phyloP scores from a whole-genome alignment of 2,888 invertebrate genomes.

The Sphecodes monilicornis region DNA sequence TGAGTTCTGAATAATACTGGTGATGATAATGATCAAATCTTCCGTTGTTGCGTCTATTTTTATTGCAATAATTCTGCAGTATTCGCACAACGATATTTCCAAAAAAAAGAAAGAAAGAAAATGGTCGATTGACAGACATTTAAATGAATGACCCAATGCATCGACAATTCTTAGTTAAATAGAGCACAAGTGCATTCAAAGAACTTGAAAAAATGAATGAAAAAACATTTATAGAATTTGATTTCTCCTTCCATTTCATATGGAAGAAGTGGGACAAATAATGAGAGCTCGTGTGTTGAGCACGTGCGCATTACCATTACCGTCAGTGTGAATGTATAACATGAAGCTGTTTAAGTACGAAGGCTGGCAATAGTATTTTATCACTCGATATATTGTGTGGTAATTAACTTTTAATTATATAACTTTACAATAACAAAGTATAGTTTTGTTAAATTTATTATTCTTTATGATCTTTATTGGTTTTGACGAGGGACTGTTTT shows the following conservation, averaged over 20 bases:
- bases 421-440: slow-evolving; percentile 79
- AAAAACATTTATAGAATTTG: slow-evolving; percentile 53
- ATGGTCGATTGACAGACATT: slow-evolving; percentile 47
- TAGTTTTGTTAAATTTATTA: slow-evolving; percentile 83
- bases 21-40: slow-evolving; percentile 45
- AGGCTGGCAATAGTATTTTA: slow-evolving; percentile 81
- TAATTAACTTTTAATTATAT: slow-evolving; percentile 81
- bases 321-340: slow-evolving; percentile 65
- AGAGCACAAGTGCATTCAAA: slow-evolving; percentile 63
- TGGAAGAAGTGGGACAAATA: slow-evolving; percentile 53
- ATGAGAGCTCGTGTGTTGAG: slow-evolving; percentile 26
- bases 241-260: slow-evolving; percentile 52
- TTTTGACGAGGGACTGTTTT: slow-evolving; percentile 84
- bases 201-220: slow-evolving; percentile 45
- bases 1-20: slow-evolving; percentile 41
- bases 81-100: slow-evolving; percentile 65
- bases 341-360: slow-evolving; percentile 64
- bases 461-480: slow-evolving; percentile 82
- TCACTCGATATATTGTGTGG: slow-evolving; percentile 78
- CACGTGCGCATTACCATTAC: slow-evolving; percentile 59
- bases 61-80: slow-evolving; percentile 57
- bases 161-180: slow-evolving; percentile 46
- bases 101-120: slow-evolving; percentile 18
- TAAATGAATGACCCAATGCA: slow-evolving; percentile 41
- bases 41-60: slow-evolving; percentile 60